Conservation (phyloP, 2,797 vertebrate species). For the Lagorchestes hirsutus region DNA sequence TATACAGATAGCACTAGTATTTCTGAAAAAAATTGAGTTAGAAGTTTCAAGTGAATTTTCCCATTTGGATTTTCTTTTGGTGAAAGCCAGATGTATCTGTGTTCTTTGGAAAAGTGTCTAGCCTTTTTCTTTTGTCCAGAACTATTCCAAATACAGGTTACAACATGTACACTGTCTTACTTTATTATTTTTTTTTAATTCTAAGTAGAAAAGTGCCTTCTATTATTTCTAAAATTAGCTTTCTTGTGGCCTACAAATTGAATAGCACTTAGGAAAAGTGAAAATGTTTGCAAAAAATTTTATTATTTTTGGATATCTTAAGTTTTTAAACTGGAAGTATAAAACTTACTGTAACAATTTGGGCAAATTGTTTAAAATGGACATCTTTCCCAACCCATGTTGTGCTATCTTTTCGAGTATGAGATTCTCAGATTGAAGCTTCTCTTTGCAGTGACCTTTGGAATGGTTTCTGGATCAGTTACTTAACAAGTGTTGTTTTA, state of each 20-base stretch:
- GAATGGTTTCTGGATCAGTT: constrained; percentile 49
- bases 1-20: constrained; percentile 25
- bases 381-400: constrained; percentile 55
- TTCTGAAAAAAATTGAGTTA: constrained; percentile 43
- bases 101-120: constrained; percentile 61
- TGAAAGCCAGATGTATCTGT: constrained; percentile 53
- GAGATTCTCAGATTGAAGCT: constrained; percentile 61
- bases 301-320: constrained; percentile 55
- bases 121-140: constrained; percentile 57
- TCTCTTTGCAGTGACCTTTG: constrained; percentile 67
- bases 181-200: constrained; percentile 54
- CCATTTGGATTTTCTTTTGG: constrained; percentile 52
- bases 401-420: constrained; percentile 65
- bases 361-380: constrained; percentile 65
- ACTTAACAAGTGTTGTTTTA: constrained; percentile 64
- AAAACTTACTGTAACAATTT: constrained; percentile 65
- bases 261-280: constrained; percentile 54
- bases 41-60: constrained; percentile 52
- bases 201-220: constrained; percentile 78
- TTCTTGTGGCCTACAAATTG: constrained; percentile 71
- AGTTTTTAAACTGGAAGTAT: constrained; percentile 58
- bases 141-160: constrained; percentile 62
- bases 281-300: constrained; percentile 54
- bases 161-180: constrained; percentile 64
- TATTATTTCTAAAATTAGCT: constrained; percentile 66